phyloP scores from a whole-genome alignment of 2,888 invertebrate species.

The Rotaria macrura region DNA sequence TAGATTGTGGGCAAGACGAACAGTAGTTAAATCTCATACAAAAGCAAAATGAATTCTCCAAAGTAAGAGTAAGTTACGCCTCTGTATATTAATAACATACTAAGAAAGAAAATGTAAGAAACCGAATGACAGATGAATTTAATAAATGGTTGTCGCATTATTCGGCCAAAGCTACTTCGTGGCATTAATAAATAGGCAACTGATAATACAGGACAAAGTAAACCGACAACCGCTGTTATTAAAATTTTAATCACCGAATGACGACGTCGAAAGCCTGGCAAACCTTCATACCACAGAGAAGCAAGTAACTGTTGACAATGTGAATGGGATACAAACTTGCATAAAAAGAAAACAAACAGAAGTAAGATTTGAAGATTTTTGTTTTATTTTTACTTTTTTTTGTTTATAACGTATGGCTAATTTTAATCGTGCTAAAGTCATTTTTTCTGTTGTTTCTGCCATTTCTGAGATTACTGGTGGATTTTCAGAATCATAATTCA shows the following conservation, averaged over 20 bases:
- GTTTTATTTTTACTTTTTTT: constrained; percentile 69
- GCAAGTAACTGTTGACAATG: constrained; percentile 88
- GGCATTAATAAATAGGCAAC: constrained; percentile 82
- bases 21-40: too few species aligned
- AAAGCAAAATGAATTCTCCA: too few species aligned
- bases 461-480: constrained; percentile 48
- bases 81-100: constrained; percentile 58
- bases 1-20: too few species aligned
- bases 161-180: constrained; percentile 74
- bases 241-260: constrained; percentile 80
- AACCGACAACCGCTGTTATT: constrained; percentile 80
- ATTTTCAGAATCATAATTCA: constrained; percentile 74
- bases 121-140: constrained; percentile 97
- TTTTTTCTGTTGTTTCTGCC: constrained; percentile 69
- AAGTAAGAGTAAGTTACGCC: too few species aligned
- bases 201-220: constrained; percentile 84
- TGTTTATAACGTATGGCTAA: constrained; percentile 89
- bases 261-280: constrained; percentile 83
- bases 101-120: constrained; percentile 88
- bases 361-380: too few species aligned
- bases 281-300: constrained; percentile 89
- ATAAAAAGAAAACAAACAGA: constrained; percentile 36
- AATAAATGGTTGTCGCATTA: constrained; percentile 92
- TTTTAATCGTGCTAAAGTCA: constrained; percentile 79
- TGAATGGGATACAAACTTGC: constrained; percentile 86